Conservation (phyloP, 2,797 vertebrate species). For the Anniella stebbinsi region DNA sequence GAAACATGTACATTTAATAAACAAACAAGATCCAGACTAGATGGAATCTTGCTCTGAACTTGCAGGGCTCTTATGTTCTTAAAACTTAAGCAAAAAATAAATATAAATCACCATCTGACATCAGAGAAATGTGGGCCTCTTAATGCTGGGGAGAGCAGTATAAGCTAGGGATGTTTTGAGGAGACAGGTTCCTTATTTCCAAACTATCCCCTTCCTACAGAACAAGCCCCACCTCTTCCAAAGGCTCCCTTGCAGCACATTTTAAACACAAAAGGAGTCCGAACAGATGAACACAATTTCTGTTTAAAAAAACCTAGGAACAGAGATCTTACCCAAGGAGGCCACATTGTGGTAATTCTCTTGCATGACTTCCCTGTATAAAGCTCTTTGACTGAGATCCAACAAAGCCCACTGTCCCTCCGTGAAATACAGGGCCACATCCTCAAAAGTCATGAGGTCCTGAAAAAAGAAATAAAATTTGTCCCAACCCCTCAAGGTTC, state of each 20-base stretch:
- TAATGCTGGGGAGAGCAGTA: no score
- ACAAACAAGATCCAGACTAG: no score
- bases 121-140: no score
- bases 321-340: slow-evolving; percentile 2
- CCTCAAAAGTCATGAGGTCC: not conserved
- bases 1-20: no score
- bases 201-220: not conserved
- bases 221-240: not conserved
- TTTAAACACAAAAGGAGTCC: not conserved
- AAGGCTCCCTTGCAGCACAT: not conserved
- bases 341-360: not conserved
- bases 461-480: not conserved
- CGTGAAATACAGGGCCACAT: slow-evolving; percentile 8
- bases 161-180: no score
- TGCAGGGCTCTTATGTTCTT: no score
- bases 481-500: not conserved
- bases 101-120: no score
- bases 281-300: not conserved
- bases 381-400: not conserved
- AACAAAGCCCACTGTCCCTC: not conserved
- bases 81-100: no score
- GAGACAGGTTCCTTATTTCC: not conserved
- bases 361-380: not conserved
- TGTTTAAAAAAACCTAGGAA: not conserved
- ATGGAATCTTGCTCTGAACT: no score